Base-by-base conservation (phyloP, 2,888 invertebrate genomes). In the Cerceris ruficornis region DNA sequence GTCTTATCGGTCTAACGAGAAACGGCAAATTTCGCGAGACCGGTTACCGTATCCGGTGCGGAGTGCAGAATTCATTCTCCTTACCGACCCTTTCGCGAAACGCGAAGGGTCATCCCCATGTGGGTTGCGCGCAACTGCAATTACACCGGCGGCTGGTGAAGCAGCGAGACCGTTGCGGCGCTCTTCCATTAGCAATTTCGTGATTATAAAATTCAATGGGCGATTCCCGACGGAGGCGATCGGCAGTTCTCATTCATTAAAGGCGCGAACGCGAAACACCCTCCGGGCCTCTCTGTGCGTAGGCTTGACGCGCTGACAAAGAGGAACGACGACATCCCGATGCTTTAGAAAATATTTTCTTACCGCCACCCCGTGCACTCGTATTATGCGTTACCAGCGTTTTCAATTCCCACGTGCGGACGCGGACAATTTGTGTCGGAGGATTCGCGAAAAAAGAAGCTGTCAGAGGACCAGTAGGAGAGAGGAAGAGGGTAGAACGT, bases 131-230 rank as follows among this genome's bases (percentile, higher is more conserved):
- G 60, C 39, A 65, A 54, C 55, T 55, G 15, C 17, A 42, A n/a
- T 42, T 11, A 39, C 43, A 11, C 14, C 52, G 6, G n/a, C 61
- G 41, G 62, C 62, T 50, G 65, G 61, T 49, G 64, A 41, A 15
- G 50, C 50, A 17, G 6, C 42, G 8, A 13, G 55, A 8, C 14
- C 28, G 66, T 54, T 7, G 15, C 46, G 57, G 14, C 50, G 42
- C 55, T 39, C 54, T 84, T 87, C 88, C 90, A 89, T 91, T 91
- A 90, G 89, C 90, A 90, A 90, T 90, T 90, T 90, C 85, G 80
- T 89, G 88, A 90, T 90, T 88, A 90, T 86, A 81, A 87, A 87
- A 85, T 87, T 85, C 67, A 86, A 89, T 88, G 83, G 80, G 15
- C 59, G 70, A 78, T 80, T 75, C 84, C 77, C 79, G 42, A 69